Percentiles rank a stretch among this genome's conserved stretches.
These are phyloP conservation scores for Rhincodon typus DNA, from an alignment of 2,797 vertebrate genomes.

Conservation along the genomic window DNA sequence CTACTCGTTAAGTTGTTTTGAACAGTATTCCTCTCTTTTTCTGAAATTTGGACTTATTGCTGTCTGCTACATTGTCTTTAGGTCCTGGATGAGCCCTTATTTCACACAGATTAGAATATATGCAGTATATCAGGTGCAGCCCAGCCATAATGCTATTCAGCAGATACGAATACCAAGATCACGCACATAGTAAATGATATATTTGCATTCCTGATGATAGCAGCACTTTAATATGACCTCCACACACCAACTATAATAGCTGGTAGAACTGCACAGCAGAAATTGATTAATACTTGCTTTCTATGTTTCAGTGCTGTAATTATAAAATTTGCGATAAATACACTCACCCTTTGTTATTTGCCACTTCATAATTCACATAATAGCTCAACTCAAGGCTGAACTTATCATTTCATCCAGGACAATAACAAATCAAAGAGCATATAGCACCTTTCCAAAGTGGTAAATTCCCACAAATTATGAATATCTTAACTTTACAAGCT, in stretches of 20 bases:
- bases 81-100: background rate
- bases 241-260: background rate
- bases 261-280: background rate
- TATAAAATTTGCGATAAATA: conserved; percentile 16
- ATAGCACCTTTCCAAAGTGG: background rate
- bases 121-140: background rate
- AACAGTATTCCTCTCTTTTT: background rate
- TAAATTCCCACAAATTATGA: background rate
- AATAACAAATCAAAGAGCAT: background rate
- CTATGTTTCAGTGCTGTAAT: background rate
- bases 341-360: background rate
- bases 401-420: background rate
- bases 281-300: conserved; percentile 15
- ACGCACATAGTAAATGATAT: background rate
- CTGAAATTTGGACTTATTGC: background rate
- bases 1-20: background rate
- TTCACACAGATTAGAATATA: background rate
- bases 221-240: conserved; percentile 19
- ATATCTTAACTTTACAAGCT: background rate
- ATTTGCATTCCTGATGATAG: conserved; percentile 3
- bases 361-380: background rate
- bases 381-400: conserved; percentile 16
- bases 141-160: background rate
- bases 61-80: background rate
- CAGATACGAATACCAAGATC: background rate